A percentile compares a stretch with the other conserved stretches of the same genome.
Evolutionary conservation across 1,140 invertebrate species (phyloP).

Genomic region (Drosophila jambulina): DNA sequence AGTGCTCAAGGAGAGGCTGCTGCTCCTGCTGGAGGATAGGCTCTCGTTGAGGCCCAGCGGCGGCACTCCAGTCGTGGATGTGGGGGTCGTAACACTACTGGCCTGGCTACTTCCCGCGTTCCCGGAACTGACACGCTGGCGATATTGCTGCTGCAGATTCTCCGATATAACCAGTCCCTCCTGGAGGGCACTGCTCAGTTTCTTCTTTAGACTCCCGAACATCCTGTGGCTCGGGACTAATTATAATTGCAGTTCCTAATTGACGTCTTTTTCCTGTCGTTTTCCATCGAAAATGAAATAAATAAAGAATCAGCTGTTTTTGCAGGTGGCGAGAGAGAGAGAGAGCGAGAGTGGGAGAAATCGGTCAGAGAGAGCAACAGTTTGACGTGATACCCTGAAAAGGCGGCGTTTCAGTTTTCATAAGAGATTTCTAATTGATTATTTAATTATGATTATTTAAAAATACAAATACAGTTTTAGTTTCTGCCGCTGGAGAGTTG

Average conservation of each 20-base stretch:
- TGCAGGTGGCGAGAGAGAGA: conserved; percentile 33
- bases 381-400: conserved; percentile 8
- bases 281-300: conserved; percentile 38
- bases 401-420: background rate
- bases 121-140: conserved; percentile 64
- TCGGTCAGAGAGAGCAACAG: conserved; percentile 37
- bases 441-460: background rate
- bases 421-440: background rate
- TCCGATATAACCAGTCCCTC: conserved; percentile 78
- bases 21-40: conserved; percentile 48
- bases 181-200: conserved; percentile 73
- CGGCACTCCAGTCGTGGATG: background rate
- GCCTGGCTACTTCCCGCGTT: conserved; percentile 38
- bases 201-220: conserved; percentile 77
- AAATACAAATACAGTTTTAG: background rate
- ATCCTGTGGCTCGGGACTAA: conserved; percentile 43
- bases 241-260: conserved; percentile 32
- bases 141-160: conserved; percentile 77
- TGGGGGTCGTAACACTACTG: conserved; percentile 25
- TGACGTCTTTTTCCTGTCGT: conserved; percentile 8
- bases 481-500: no score
- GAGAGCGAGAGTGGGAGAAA: conserved; percentile 25
- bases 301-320: conserved; percentile 71
- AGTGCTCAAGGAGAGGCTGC: conserved; percentile 40
- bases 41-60: conserved; percentile 57